Base-by-base conservation (phyloP, 2,888 invertebrate genomes). In the Willowsia nigromaculata region DNA sequence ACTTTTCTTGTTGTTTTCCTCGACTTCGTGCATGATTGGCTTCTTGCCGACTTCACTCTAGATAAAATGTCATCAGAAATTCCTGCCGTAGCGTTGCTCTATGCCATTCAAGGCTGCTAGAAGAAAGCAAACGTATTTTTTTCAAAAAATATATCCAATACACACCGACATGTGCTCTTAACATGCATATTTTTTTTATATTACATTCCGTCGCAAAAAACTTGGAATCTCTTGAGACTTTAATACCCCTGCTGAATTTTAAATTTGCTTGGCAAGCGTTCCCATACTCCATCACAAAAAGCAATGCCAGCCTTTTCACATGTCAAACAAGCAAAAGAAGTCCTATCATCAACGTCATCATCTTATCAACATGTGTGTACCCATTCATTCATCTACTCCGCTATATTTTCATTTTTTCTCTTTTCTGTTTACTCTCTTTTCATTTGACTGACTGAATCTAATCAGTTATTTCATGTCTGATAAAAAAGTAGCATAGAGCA, bases 381-480 rank as follows among this genome's bases (percentile, higher is more conserved):
- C 47, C 71, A 59, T 81, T 81, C 81, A 81, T 81, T 81, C 59
- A 37, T 68, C 40, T 37, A 18, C 15, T 37, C 1, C 53, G 33
- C 40, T 37, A 33, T 22, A 5, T 80, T 40, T 74, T 27, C 59
- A 37, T 68, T 80, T 50, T 65, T 80, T 68, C 71, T 71, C 25
- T 62, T n/a, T 80, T 85, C 50, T 62, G 47, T 78, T 76, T 74
- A 30, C 74, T 47, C 53, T 50, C 53, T 78, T 59, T 47, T 83
- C 30, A 78, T 80, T 47, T 68, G 50, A 68, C 47, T 65, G 15
- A 43, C 80, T 86, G 80, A 86, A 86, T 86, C 80, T 81, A 86
- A 86, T 85, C 85, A 85, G 76, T 78, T 86, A 53, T 62, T 80
- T 76, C 85, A 85, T 85, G 78, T 68, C 65, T 86, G 86, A 86